These are phyloP conservation scores for Campopleginae sp. DNA, from an alignment of 2,888 invertebrate species.

Conservation along the genomic window DNA sequence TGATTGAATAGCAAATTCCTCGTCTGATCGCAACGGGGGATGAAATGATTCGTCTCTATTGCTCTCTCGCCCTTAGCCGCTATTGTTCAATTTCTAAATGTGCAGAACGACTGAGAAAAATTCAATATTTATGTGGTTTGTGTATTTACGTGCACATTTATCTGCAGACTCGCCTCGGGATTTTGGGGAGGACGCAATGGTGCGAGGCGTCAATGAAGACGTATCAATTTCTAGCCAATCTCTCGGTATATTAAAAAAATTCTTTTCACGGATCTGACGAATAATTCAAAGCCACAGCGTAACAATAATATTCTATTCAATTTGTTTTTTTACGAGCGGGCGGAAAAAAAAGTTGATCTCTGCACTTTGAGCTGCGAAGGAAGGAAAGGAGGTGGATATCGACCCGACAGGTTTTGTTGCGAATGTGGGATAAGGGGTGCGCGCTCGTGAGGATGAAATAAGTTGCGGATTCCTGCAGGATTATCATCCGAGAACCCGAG, in stretches of 20 bases:
- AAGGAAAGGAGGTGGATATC: constrained; percentile 6
- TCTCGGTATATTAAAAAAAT: not conserved
- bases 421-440: not conserved
- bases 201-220: not conserved
- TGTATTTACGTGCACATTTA: not conserved
- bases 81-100: not conserved
- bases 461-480: constrained; percentile 30
- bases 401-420: constrained; percentile 11
- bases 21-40: constrained; percentile 43
- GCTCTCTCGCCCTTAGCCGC: not conserved
- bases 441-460: constrained; percentile 22
- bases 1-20: constrained; percentile 66
- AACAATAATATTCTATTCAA: constrained; percentile 2
- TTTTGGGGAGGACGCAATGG: too few relatives aligned
- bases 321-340: not conserved
- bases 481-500: constrained; percentile 24
- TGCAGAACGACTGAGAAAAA: not conserved
- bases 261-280: not conserved
- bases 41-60: constrained; percentile 12
- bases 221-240: not conserved
- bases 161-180: not conserved
- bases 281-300: not conserved
- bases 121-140: not conserved
- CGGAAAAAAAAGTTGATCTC: not conserved
- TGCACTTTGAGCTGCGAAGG: not conserved